These are phyloP conservation scores for Mastigias papua DNA, from an alignment of 30 jellyfish, hydroid and myxozoan species.

Conservation along the genomic window DNA sequence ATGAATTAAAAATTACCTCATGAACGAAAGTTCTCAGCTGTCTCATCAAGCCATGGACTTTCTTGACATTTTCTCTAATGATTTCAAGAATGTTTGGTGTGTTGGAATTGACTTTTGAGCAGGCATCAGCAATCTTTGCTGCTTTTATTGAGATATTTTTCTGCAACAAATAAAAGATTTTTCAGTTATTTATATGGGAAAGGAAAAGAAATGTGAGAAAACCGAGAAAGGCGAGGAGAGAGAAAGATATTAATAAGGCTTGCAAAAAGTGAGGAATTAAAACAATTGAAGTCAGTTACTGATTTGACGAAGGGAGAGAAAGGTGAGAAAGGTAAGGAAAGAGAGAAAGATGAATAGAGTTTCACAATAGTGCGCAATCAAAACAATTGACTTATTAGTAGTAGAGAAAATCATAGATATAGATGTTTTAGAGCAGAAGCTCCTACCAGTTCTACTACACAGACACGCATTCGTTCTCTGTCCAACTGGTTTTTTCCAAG, in stretches of 20 bases:
- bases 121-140: slow-evolving; percentile 73
- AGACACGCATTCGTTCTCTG: slow-evolving; percentile 75
- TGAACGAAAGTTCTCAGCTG: slow-evolving; percentile 41
- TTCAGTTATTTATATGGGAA: too few relatives aligned
- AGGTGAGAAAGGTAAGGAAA: too few relatives aligned
- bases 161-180: slow-evolving; percentile 32
- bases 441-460: slow-evolving; percentile 79
- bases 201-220: too few relatives aligned
- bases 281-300: too few relatives aligned
- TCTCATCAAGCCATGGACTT: slow-evolving; percentile 68
- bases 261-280: too few relatives aligned
- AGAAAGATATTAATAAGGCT: too few relatives aligned
- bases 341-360: neutral
- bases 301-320: too few relatives aligned
- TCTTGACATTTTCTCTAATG: slow-evolving; percentile 45
- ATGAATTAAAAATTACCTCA: slow-evolving; percentile 65
- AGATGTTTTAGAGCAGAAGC: neutral
- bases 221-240: too few relatives aligned
- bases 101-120: slow-evolving; percentile 69
- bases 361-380: neutral
- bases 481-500: slow-evolving; percentile 89
- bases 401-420: too few relatives aligned
- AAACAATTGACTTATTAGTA: too few relatives aligned
- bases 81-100: slow-evolving; percentile 26
- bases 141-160: slow-evolving; percentile 75